Conservation (phyloP, 1,140 invertebrate species). For the Proctacanthus coquilletti region DNA sequence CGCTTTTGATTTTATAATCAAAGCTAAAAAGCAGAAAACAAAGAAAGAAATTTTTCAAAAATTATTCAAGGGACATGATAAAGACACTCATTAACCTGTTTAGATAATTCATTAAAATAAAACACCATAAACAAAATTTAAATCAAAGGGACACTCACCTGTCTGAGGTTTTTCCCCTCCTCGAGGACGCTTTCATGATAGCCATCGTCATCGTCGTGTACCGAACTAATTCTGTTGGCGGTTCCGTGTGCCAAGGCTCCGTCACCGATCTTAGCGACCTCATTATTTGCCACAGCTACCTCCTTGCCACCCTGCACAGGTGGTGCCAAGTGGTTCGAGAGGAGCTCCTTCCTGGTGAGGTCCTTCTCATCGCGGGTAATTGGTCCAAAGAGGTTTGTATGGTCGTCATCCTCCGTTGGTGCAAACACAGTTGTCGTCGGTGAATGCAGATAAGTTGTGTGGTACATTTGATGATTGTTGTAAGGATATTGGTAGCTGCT, state of each 20-base stretch:
- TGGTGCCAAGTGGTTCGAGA: background rate
- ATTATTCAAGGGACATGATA: too few relatives aligned
- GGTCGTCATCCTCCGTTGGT: background rate
- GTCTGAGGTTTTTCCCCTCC: too few relatives aligned
- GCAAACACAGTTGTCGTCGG: background rate
- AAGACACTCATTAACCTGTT: too few relatives aligned
- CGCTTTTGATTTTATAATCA: too few relatives aligned
- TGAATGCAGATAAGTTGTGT: background rate
- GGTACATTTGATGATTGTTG: constrained; percentile 1
- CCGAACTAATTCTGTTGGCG: background rate
- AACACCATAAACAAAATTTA: too few relatives aligned
- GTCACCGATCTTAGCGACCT: background rate
- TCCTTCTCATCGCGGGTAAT: background rate
- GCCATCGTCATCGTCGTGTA: background rate
- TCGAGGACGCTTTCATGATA: too few relatives aligned
- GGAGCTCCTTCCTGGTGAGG: background rate
- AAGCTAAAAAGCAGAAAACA: too few relatives aligned
- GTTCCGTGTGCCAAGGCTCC: background rate
- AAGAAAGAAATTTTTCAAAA: too few relatives aligned
- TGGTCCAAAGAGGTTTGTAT: background rate
- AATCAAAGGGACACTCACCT: too few relatives aligned
- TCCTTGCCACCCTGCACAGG: background rate
- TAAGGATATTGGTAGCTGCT: background rate
- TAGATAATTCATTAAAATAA: too few relatives aligned
- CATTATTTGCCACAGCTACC: background rate